Percentiles rank a stretch among this genome's conserved stretches.
Conservation (phyloP, 2,113 vertebrate species). For the Macaca nemestrina region DNA sequence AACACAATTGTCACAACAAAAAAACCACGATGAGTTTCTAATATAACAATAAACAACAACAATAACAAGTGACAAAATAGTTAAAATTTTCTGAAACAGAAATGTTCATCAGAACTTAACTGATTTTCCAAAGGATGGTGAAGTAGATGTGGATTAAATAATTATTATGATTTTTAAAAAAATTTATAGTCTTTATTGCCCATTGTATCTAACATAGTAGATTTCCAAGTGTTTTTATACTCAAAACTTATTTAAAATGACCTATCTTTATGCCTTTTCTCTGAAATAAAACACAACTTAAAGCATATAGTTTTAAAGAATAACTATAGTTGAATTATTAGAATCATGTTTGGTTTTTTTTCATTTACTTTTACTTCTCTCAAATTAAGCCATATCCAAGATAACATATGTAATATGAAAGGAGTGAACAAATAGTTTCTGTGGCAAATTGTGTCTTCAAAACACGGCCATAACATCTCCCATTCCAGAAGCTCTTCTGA, state of each 20-base stretch:
- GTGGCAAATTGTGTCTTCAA: background rate
- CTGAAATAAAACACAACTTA: slow-evolving; percentile 25
- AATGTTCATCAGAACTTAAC: background rate
- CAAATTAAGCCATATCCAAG: background rate
- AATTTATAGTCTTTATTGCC: background rate
- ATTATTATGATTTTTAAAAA: background rate
- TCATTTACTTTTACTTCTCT: background rate
- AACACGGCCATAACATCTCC: too few species aligned
- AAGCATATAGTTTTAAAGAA: background rate
- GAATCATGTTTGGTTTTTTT: background rate
- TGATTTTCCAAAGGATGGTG: background rate
- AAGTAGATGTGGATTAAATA: background rate
- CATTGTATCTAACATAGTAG: background rate
- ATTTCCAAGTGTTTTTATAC: background rate
- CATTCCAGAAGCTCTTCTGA: background rate
- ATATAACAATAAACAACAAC: too few species aligned
- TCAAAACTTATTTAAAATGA: background rate
- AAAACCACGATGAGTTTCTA: background rate
- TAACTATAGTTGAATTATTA: background rate
- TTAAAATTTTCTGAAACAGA: background rate
- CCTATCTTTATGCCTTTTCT: background rate
- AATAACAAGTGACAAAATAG: background rate
- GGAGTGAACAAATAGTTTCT: background rate
- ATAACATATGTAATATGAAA: background rate
- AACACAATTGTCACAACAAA: background rate